phyloP scores from a whole-genome alignment of 2,888 invertebrate species.

The Torymus auratus region DNA sequence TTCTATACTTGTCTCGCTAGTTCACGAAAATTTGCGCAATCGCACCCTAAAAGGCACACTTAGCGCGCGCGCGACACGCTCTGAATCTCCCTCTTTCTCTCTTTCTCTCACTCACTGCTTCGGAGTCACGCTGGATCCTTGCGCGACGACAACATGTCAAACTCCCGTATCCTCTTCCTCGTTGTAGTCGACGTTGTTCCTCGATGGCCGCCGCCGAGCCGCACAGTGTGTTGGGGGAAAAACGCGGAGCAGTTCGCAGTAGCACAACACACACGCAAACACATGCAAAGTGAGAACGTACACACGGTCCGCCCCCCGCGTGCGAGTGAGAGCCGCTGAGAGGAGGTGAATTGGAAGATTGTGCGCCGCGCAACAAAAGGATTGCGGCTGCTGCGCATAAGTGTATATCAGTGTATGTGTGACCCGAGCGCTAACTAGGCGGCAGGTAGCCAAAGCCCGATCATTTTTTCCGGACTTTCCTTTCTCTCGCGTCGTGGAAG shows the following conservation, averaged over 20 bases:
- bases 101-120: background rate
- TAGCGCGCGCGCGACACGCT: no score
- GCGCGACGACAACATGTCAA: slow-evolving; percentile 10
- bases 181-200: no score
- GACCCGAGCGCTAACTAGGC: slow-evolving; percentile 53
- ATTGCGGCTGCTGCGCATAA: background rate
- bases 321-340: slow-evolving; percentile 40
- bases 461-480: background rate
- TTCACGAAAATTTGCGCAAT: slow-evolving; percentile 39
- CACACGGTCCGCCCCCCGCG: slow-evolving; percentile 41
- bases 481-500: background rate
- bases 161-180: background rate
- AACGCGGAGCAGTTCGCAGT: no score
- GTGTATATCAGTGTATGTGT: slow-evolving; percentile 24
- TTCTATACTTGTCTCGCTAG: no score
- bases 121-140: background rate
- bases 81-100: no score
- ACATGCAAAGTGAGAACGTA: slow-evolving; percentile 31
- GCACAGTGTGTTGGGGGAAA: no score
- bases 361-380: background rate
- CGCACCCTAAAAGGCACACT: slow-evolving; percentile 14
- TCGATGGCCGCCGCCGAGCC: no score
- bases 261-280: background rate
- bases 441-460: slow-evolving; percentile 23
- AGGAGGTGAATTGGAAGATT: slow-evolving; percentile 51